A percentile compares a stretch with the other conserved stretches of the same genome.
These are phyloP conservation scores for Ornithorhynchus anatinus DNA, from an alignment of 2,113 vertebrate genomes.

Conservation along the genomic window DNA sequence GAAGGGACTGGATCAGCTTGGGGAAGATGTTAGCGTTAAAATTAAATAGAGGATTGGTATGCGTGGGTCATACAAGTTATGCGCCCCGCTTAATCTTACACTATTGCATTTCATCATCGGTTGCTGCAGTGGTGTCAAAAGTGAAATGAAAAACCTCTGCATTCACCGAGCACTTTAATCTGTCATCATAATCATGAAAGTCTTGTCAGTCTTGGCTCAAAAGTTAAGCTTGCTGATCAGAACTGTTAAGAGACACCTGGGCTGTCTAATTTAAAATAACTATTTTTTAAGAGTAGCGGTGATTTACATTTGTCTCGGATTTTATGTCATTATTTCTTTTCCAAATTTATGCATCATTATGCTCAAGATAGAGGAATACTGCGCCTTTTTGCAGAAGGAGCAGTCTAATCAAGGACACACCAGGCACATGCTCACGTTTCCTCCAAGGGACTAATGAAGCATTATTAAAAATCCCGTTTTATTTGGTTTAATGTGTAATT, in stretches of 20 bases:
- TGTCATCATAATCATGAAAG: constrained; percentile 64
- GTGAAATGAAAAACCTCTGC: constrained; percentile 69
- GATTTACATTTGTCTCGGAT: too few relatives aligned
- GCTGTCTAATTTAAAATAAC: constrained; percentile 36
- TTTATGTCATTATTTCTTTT: too few relatives aligned
- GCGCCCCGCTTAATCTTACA: constrained; percentile 71
- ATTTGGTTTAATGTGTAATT: background rate
- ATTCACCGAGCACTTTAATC: constrained; percentile 70
- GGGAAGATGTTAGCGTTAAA: constrained; percentile 68
- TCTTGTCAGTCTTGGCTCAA: constrained; percentile 64
- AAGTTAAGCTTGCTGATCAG: constrained; percentile 60
- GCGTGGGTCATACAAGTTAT: constrained; percentile 59
- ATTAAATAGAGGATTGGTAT: constrained; percentile 56
- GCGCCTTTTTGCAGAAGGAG: background rate
- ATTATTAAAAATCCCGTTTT: background rate
- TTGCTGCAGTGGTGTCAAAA: constrained; percentile 57
- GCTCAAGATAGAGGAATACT: background rate
- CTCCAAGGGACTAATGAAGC: background rate
- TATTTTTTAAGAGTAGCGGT: constrained; percentile 25
- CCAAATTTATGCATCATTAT: background rate
- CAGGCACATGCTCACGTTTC: background rate
- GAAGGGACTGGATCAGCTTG: constrained; percentile 63
- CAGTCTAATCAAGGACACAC: background rate
- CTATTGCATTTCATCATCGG: constrained; percentile 74
- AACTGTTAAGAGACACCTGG: constrained; percentile 62